phyloP scores from a whole-genome alignment of 2,797 vertebrate genomes.

The Neosilurus mollespiculum region DNA sequence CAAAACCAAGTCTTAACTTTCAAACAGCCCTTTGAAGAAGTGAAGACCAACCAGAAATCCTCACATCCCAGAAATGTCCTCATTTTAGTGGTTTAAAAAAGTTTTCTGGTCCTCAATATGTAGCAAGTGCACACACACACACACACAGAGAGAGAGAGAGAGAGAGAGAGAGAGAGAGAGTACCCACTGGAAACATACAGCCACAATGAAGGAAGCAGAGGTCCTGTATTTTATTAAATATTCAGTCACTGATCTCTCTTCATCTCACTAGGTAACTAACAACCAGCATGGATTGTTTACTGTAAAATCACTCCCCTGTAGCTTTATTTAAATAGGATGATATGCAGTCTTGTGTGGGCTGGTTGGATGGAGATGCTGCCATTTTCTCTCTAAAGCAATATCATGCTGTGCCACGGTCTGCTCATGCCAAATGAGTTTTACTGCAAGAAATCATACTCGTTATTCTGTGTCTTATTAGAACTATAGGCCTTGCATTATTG shows the following conservation, averaged over 20 bases:
- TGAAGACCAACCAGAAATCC: too few relatives aligned
- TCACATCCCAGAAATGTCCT: too few relatives aligned
- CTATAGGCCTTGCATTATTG: background rate
- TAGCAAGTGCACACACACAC: background rate
- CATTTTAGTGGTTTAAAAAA: too few relatives aligned
- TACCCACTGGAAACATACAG: background rate
- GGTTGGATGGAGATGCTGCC: constrained; percentile 9
- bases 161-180: too few relatives aligned
- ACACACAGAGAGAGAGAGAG: background rate
- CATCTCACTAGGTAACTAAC: background rate
- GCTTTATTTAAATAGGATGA: constrained; percentile 31
- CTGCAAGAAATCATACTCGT: constrained; percentile 13
- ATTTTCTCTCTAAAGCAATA: constrained; percentile 32
- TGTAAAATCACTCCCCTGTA: constrained; percentile 6
- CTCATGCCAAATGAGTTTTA: constrained; percentile 8
- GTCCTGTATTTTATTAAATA: constrained; percentile 14
- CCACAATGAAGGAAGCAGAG: background rate
- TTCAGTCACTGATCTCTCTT: constrained; percentile 20
- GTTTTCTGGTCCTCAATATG: too few relatives aligned
- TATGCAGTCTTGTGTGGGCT: constrained; percentile 14
- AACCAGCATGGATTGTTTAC: constrained; percentile 7
- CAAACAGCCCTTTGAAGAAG: too few relatives aligned
- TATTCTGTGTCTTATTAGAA: constrained; percentile 21
- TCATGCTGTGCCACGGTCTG: constrained; percentile 47
- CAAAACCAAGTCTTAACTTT: too few relatives aligned